Evolutionary conservation across 1,140 invertebrate species (phyloP).

Genomic region (Alviniconcha marisindica): DNA sequence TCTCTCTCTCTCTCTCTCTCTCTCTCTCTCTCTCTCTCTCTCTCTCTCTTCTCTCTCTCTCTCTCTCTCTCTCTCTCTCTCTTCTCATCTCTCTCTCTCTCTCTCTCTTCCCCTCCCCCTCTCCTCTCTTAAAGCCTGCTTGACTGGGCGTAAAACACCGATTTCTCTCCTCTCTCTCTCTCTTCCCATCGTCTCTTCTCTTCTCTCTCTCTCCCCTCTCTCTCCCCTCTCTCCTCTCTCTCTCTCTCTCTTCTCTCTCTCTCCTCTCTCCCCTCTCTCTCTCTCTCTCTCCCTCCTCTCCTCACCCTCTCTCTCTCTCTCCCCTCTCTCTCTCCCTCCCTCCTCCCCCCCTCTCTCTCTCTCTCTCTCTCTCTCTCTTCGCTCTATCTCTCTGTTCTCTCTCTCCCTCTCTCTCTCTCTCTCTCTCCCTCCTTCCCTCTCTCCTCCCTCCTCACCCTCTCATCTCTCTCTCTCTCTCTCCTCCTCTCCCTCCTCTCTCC

Average conservation of each 20-base stretch:
- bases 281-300: not conserved
- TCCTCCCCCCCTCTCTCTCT: not conserved
- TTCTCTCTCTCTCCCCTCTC: not conserved
- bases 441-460: too few species aligned
- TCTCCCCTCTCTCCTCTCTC: not conserved
- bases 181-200: not conserved
- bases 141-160: too few species aligned
- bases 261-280: not conserved
- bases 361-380: not conserved
- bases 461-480: not conserved
- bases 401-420: not conserved
- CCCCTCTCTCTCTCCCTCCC: not conserved
- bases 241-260: not conserved
- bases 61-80: too few species aligned
- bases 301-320: not conserved
- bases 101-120: too few species aligned
- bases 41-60: too few species aligned
- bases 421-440: not conserved
- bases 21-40: too few species aligned
- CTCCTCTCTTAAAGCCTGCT: too few species aligned
- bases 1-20: too few species aligned
- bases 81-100: too few species aligned
- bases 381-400: not conserved
- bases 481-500: not conserved
- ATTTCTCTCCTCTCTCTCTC: too few species aligned